These are phyloP conservation scores for Andricus quercusramuli DNA, from an alignment of 2,888 invertebrate genomes.

Conservation along the genomic window DNA sequence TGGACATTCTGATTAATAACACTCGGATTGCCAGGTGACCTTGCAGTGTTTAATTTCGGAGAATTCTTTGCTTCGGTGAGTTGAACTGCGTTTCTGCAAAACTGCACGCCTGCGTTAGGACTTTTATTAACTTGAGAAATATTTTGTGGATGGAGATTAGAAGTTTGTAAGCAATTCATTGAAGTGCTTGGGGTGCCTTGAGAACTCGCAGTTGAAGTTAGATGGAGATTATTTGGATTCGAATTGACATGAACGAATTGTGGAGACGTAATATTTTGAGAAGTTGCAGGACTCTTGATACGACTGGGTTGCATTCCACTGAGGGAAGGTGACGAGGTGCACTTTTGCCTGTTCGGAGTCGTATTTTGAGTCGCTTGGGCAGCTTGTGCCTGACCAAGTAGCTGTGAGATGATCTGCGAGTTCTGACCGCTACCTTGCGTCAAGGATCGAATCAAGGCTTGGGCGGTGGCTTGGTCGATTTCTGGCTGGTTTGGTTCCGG, in stretches of 20 bases:
- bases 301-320: slow-evolving; percentile 22
- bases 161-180: slow-evolving; percentile 39
- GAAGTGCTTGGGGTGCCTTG: not conserved
- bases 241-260: slow-evolving; percentile 66
- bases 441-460: slow-evolving; percentile 74
- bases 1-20: slow-evolving; percentile 51
- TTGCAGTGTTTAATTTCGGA: not conserved
- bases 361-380: slow-evolving; percentile 59
- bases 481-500: slow-evolving; percentile 78
- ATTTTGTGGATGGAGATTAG: slow-evolving; percentile 45
- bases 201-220: slow-evolving; percentile 1
- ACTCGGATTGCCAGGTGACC: slow-evolving; percentile 10
- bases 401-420: slow-evolving; percentile 75
- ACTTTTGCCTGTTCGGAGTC: slow-evolving; percentile 64
- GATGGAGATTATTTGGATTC: slow-evolving; percentile 57
- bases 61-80: not conserved
- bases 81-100: slow-evolving; percentile 21
- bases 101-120: not conserved
- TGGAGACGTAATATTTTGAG: slow-evolving; percentile 66
- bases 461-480: slow-evolving; percentile 74
- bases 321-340: slow-evolving; percentile 64
- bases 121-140: not conserved
- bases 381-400: slow-evolving; percentile 70
- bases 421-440: slow-evolving; percentile 74
- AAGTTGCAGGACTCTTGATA: slow-evolving; percentile 59